A percentile compares a stretch with the other conserved stretches of the same genome.
These are phyloP conservation scores for Manis pentadactyla DNA, from an alignment of 2,797 vertebrate genomes.

Conservation along the genomic window DNA sequence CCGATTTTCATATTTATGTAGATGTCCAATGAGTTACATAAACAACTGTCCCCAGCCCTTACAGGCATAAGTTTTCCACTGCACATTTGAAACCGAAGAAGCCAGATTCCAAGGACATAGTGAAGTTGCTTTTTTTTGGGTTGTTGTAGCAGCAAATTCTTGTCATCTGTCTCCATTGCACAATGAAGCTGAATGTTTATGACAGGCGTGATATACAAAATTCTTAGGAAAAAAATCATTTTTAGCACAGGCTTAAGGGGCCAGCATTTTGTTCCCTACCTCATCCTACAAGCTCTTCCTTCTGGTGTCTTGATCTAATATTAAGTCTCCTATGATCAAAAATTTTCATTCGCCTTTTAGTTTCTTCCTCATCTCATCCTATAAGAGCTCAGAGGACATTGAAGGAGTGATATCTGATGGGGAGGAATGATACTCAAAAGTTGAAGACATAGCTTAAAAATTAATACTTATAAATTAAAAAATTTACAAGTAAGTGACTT, in stretches of 20 bases:
- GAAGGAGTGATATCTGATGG: background rate
- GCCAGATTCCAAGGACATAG: constrained; percentile 69
- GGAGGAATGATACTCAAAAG: background rate
- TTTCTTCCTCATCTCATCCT: background rate
- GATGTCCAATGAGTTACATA: constrained; percentile 71
- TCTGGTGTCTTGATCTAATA: constrained; percentile 47
- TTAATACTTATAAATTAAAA: background rate
- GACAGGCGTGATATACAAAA: constrained; percentile 71
- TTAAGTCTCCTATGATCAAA: background rate
- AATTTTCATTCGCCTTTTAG: background rate
- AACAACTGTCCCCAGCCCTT: constrained; percentile 65
- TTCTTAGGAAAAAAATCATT: constrained; percentile 64
- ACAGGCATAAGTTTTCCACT: constrained; percentile 61
- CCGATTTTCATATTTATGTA: constrained; percentile 68
- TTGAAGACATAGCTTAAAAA: constrained; percentile 32
- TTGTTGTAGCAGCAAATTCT: constrained; percentile 76
- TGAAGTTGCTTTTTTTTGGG: background rate
- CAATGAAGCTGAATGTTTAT: constrained; percentile 77
- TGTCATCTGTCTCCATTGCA: constrained; percentile 78
- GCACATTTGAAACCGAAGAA: constrained; percentile 52
- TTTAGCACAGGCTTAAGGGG: constrained; percentile 39
- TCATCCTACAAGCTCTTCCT: constrained; percentile 53
- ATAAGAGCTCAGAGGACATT: background rate
- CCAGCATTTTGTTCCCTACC: constrained; percentile 58
- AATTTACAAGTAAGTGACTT: background rate